phyloP scores from a whole-genome alignment of 2,888 invertebrate genomes.

The Rhaphigaster nebulosa region DNA sequence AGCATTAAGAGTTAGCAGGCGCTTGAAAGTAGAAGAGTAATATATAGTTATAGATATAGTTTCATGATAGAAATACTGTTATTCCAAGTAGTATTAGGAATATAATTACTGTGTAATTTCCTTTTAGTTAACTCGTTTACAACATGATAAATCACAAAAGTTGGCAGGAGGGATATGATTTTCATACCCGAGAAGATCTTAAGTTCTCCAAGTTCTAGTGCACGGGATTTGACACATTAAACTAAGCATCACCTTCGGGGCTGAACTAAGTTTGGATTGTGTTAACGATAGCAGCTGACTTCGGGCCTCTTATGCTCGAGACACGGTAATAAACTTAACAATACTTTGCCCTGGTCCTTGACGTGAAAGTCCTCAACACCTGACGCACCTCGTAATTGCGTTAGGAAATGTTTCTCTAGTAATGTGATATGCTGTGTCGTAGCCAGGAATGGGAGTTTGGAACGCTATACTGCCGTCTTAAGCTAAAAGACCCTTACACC shows the following conservation, averaged over 20 bases:
- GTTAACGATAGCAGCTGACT: conserved; percentile 28
- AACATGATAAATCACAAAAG: neutral
- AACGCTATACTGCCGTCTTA: neutral
- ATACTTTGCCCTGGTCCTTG: neutral
- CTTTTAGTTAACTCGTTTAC: neutral
- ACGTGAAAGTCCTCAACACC: neutral
- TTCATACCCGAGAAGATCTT: neutral
- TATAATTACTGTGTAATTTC: neutral
- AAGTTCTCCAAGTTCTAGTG: conserved; percentile 1
- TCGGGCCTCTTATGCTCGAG: neutral
- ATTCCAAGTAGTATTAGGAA: too few species aligned
- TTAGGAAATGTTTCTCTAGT: conserved; percentile 6
- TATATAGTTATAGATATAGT: neutral
- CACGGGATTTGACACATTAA: conserved; percentile 20
- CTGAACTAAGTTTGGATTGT: conserved; percentile 34
- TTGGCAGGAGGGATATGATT: neutral
- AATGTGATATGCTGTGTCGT: neutral
- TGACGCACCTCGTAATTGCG: neutral
- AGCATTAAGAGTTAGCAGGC: neutral
- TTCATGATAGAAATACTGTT: neutral
- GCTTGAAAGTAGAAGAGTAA: neutral
- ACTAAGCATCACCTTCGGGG: neutral
- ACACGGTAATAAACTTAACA: conserved; percentile 26
- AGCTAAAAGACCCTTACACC: too few species aligned
- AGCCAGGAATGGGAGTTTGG: neutral